A percentile compares a stretch with the other conserved stretches of the same genome.
Conservation (phyloP, 92 coral and sea anemone species). For the Isaurus tuberculatus region DNA sequence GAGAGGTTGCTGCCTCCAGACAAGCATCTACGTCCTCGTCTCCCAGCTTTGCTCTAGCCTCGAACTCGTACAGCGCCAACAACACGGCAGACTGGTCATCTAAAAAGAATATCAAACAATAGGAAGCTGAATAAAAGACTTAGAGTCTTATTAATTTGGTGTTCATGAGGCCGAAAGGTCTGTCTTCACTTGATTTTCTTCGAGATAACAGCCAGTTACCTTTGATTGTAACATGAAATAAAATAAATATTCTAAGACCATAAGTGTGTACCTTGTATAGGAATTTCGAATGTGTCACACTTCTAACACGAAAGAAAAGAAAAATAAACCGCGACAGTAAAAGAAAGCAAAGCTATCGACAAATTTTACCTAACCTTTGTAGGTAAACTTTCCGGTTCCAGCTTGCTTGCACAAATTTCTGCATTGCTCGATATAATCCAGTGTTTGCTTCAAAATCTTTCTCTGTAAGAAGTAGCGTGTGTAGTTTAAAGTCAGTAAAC, state of each 20-base stretch:
- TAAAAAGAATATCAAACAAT: slow-evolving; percentile 9
- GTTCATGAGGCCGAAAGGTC: too few species aligned
- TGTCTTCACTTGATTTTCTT: too few species aligned
- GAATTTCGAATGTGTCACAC: too few species aligned
- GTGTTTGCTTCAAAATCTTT: slow-evolving; percentile 69
- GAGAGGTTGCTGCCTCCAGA: slow-evolving; percentile 71
- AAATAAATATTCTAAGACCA: too few species aligned
- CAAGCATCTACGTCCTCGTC: slow-evolving; percentile 77
- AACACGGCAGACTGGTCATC: slow-evolving; percentile 80
- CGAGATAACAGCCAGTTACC: too few species aligned
- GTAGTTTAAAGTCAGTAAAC: too few species aligned
- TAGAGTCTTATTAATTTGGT: too few species aligned
- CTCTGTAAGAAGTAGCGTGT: too few species aligned
- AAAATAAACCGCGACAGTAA: background rate
- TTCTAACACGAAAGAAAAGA: too few species aligned
- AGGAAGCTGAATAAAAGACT: background rate
- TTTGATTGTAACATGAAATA: too few species aligned
- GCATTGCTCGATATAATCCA: slow-evolving; percentile 79
- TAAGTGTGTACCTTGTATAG: too few species aligned
- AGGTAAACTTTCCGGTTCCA: slow-evolving; percentile 9
- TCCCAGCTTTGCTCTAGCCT: slow-evolving; percentile 91
- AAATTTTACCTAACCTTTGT: background rate
- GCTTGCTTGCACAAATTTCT: slow-evolving; percentile 67
- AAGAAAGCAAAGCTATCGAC: background rate
- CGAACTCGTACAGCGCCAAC: slow-evolving; percentile 89